These are phyloP conservation scores for Trachymyrmex cornetzi DNA, from an alignment of 1,140 invertebrate species.

Conservation along the genomic window DNA sequence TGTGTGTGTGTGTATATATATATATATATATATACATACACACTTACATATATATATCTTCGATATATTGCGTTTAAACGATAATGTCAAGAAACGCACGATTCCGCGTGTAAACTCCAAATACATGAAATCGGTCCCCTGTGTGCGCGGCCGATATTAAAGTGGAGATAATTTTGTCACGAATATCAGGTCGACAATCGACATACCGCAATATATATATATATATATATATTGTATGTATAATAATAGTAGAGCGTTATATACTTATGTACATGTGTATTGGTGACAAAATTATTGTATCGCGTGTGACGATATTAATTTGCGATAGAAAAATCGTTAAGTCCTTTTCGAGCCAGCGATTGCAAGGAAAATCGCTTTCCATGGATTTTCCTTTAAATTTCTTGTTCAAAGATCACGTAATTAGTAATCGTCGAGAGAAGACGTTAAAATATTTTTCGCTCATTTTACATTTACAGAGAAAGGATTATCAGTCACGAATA, in stretches of 20 bases:
- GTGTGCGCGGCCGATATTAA: conserved; percentile 1
- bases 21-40: background rate
- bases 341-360: conserved; percentile 18
- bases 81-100: background rate
- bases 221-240: conserved; percentile 1
- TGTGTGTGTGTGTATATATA: background rate
- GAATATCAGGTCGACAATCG: background rate
- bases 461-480: background rate
- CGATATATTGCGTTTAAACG: conserved; percentile 16
- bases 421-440: background rate
- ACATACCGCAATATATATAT: background rate
- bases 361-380: background rate
- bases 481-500: background rate
- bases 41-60: background rate
- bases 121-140: background rate
- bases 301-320: conserved; percentile 19
- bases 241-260: background rate
- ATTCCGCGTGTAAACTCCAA: conserved; percentile 11
- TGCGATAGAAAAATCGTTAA: background rate
- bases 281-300: conserved; percentile 21
- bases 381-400: background rate
- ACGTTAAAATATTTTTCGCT: background rate
- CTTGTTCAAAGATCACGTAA: background rate
- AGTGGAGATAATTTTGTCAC: conserved; percentile 9
- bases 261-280: background rate